phyloP scores from a whole-genome alignment of 2,888 invertebrate species.

The Pimpla rufipes region DNA sequence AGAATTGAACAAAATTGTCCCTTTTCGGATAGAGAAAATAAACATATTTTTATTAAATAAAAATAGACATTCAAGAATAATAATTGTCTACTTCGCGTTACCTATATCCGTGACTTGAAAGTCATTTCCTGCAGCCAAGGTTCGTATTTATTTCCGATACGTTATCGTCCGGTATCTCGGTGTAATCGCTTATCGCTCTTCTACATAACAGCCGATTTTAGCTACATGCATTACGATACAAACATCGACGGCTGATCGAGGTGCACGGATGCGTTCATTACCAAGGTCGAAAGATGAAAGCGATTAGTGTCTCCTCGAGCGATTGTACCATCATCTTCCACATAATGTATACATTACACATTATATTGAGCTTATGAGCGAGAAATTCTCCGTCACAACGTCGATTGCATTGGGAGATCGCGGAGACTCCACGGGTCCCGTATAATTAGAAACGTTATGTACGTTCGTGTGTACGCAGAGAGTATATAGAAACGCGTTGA shows the following conservation, averaged over 20 bases:
- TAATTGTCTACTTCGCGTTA: not conserved
- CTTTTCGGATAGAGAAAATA: not conserved
- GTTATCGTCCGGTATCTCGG: conserved; percentile 3
- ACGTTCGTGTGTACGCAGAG: conserved; percentile 29
- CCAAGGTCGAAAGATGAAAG: conserved; percentile 15
- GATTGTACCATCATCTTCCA: conserved; percentile 20
- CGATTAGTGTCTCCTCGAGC: conserved; percentile 3
- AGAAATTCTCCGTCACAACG: conserved; percentile 21
- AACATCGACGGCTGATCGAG: not conserved
- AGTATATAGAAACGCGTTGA: conserved; percentile 62
- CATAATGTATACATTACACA: conserved; percentile 9
- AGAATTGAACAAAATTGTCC: no score
- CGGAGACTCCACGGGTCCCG: conserved; percentile 31
- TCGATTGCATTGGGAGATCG: conserved; percentile 30
- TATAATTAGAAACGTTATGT: conserved; percentile 48
- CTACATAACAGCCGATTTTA: conserved; percentile 19
- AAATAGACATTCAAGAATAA: conserved; percentile 1
- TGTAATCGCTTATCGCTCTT: conserved; percentile 20
- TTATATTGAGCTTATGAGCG: conserved; percentile 22
- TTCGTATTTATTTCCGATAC: conserved; percentile 13
- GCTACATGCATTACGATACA: not conserved
- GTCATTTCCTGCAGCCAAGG: no score
- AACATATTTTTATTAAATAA: not conserved
- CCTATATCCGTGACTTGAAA: not conserved
- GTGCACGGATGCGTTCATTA: conserved; percentile 12